Base-by-base conservation (phyloP, 2,113 vertebrate species). In the Ammodytes dubius region DNA sequence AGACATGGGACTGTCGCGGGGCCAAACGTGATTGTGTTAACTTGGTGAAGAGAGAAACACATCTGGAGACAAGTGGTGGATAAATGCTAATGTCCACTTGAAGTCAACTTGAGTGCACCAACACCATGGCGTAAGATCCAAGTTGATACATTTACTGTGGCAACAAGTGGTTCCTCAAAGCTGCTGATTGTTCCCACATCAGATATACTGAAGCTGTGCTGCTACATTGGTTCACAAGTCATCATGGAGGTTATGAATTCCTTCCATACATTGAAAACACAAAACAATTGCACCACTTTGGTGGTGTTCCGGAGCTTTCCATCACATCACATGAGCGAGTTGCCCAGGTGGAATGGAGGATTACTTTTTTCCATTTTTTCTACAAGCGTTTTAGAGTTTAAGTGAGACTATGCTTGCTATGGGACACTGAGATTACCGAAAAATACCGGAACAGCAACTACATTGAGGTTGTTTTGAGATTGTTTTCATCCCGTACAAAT, bases 11-110 rank as follows among this genome's bases (percentile, higher is more conserved):
- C 56, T 73, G 75, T 66, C 56, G 75, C 46, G 68, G 88, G 70
- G 74, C 82, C 83, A 70, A 65, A 80, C 50, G 78, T 53, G 60
- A 66, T 63, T n/a, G 64, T 80, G 74, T 79, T 35, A 27, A 52
- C 66, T 70, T 49, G 40, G 57, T 54, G 63, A 66, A 40, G 63
- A 79, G 54, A 77, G 74, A 59, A n/a, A 70, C 67, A 77, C 80
- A 86, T 86, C 87, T 86, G 88, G 84, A 89, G 86, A 91, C 88
- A 81, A 86, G 82, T 79, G 78, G 75, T 42, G 71, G 85, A 79
- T 61, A 75, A 57, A 66, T 66, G 7, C 37, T 77, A 27, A 57
- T 66, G 53, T 71, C 76, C 64, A 54, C 70, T 58, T 45, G 37
- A 68, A 65, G 78, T 42, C 27, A 46, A 79, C 35, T 19, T 3